A percentile compares a stretch with the other conserved stretches of the same genome.
Conservation (phyloP, 2,888 invertebrate species). For the Camponotus fellah region DNA sequence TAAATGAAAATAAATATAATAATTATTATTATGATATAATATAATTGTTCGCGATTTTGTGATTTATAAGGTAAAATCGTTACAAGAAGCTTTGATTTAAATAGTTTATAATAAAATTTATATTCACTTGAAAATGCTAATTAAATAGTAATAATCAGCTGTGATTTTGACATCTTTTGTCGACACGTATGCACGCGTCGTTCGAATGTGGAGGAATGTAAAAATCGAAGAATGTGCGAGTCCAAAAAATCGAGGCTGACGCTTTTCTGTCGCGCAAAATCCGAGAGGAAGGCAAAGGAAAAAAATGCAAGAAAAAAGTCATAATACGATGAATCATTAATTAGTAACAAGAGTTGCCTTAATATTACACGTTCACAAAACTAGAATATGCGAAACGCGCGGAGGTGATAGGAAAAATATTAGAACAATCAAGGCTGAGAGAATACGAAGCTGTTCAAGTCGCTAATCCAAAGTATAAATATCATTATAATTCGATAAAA, state of each 20-base stretch:
- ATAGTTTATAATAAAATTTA: not conserved
- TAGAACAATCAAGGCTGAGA: constrained; percentile 27
- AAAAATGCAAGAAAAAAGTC: constrained; percentile 33
- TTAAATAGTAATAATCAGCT: not conserved
- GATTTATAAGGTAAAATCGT: not conserved
- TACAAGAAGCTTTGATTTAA: not conserved
- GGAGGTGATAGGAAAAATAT: constrained; percentile 34
- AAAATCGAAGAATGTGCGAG: constrained; percentile 5
- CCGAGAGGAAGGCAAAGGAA: not conserved
- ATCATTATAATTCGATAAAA: not conserved
- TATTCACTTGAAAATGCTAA: not conserved
- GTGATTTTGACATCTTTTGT: not conserved
- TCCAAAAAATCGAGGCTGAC: constrained; percentile 18
- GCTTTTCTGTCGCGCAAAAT: constrained; percentile 17
- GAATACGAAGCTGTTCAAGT: not conserved
- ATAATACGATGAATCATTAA: constrained; percentile 66
- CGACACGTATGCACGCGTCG: constrained; percentile 2
- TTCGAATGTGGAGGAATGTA: constrained; percentile 18
- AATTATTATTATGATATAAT: not conserved
- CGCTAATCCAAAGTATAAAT: not conserved
- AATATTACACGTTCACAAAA: constrained; percentile 77
- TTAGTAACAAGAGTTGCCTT: constrained; percentile 82
- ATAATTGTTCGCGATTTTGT: not conserved
- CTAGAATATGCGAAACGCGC: constrained; percentile 62
- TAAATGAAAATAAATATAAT: not conserved